Conservation (phyloP, 2,113 vertebrate species). For the Otolemur garnettii region DNA sequence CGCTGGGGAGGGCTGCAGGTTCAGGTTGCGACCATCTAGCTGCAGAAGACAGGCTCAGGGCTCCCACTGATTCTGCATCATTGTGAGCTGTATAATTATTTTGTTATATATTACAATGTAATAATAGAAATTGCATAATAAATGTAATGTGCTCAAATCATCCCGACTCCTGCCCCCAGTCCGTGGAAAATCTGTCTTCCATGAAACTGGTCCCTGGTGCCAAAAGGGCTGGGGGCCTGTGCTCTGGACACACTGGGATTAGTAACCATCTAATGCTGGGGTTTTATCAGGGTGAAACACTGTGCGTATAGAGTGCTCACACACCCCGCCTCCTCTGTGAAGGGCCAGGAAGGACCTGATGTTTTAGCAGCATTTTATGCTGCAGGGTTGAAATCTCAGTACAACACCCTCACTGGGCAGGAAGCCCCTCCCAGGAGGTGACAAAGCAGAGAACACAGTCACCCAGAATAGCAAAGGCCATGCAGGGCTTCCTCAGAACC, state of each 20-base stretch:
- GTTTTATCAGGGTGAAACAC: not conserved
- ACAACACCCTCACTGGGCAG: not conserved
- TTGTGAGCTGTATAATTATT: too few species aligned
- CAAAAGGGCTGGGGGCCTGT: not conserved
- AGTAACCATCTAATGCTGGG: rapidly evolving
- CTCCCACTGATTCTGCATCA: too few species aligned
- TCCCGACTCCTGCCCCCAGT: not conserved
- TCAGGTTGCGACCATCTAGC: too few species aligned
- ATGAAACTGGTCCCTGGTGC: not conserved
- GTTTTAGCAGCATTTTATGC: not conserved
- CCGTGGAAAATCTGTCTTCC: not conserved
- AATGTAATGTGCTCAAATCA: too few species aligned
- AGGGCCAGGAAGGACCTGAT: not conserved
- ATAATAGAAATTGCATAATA: too few species aligned
- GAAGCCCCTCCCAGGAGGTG: not conserved
- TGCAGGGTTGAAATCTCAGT: not conserved
- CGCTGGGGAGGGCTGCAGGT: too few species aligned
- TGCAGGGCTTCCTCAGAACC: conserved; percentile 41
- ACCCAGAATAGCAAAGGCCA: conserved; percentile 7
- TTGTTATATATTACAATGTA: too few species aligned
- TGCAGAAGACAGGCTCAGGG: too few species aligned
- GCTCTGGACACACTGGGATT: too few species aligned
- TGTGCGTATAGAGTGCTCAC: not conserved
- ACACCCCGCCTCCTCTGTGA: not conserved
- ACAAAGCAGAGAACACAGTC: not conserved